Conservation (phyloP, 2,797 vertebrate species). For the Hoplostethus atlanticus region DNA sequence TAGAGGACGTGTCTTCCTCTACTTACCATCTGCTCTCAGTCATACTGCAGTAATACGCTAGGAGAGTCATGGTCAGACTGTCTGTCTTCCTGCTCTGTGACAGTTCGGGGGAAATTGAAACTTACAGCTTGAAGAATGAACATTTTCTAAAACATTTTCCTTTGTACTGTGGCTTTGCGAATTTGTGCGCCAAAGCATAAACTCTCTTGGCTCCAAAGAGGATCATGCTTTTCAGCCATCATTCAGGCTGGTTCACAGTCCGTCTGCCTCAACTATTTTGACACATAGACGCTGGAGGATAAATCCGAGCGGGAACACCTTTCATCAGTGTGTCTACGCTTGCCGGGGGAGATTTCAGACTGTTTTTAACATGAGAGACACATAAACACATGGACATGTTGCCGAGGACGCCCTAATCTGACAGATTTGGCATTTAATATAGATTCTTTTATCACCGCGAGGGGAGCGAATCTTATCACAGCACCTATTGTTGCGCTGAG, state of each 20-base stretch:
- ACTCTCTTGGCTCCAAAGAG: slow-evolving; percentile 66
- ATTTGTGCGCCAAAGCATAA: slow-evolving; percentile 65
- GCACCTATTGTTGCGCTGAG: neutral
- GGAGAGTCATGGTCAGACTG: slow-evolving; percentile 27
- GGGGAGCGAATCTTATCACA: neutral
- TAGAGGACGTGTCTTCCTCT: too few species aligned
- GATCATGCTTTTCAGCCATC: slow-evolving; percentile 68
- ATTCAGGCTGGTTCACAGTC: slow-evolving; percentile 51
- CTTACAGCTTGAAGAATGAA: slow-evolving; percentile 66
- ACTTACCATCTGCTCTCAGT: too few species aligned
- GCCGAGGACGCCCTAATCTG: too few species aligned
- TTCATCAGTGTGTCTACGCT: slow-evolving; percentile 38
- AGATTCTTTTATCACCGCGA: too few species aligned
- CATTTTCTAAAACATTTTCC: slow-evolving; percentile 63
- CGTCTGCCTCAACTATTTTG: slow-evolving; percentile 50
- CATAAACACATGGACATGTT: neutral
- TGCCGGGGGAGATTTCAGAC: too few species aligned
- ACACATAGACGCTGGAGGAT: slow-evolving; percentile 30
- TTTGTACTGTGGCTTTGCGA: slow-evolving; percentile 64
- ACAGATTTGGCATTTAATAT: too few species aligned
- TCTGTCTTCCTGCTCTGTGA: slow-evolving; percentile 31
- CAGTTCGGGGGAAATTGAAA: slow-evolving; percentile 69
- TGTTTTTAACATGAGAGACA: neutral
- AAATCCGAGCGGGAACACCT: slow-evolving; percentile 29
- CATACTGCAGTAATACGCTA: too few species aligned